Evolutionary conservation across 2,113 vertebrate species (phyloP).

Genomic region (Suncus etruscus): DNA sequence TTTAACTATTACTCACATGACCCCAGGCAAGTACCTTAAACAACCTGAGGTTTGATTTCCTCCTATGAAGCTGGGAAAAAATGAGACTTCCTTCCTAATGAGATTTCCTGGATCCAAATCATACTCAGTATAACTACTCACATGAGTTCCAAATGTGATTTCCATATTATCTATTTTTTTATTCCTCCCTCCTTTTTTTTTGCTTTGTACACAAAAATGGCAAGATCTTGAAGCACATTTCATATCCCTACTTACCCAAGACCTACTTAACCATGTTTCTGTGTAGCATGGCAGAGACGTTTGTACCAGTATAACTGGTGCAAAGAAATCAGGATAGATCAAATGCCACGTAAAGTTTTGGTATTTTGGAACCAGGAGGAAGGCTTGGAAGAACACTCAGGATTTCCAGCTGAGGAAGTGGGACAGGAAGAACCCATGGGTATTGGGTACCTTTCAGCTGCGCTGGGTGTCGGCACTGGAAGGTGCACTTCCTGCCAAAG

Average conservation of each 20-base stretch:
- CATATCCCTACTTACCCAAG: constrained; percentile 48
- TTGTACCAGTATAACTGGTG: constrained; percentile 59
- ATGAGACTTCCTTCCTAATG: too few relatives aligned
- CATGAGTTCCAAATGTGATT: background rate
- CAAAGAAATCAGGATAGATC: constrained; percentile 40
- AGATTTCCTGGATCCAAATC: background rate
- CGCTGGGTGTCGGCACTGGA: constrained; percentile 94
- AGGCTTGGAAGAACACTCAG: too few relatives aligned
- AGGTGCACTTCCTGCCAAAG: constrained; percentile 94
- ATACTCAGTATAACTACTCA: background rate
- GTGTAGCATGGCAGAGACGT: background rate
- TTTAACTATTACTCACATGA: background rate
- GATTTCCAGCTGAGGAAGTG: background rate
- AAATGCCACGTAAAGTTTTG: background rate
- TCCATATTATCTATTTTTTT: background rate
- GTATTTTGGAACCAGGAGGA: background rate
- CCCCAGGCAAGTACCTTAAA: background rate
- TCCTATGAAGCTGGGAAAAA: background rate
- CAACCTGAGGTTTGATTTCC: background rate
- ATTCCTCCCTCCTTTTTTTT: background rate
- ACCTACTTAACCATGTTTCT: background rate
- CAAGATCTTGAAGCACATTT: constrained; percentile 64
- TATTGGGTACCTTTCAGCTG: constrained; percentile 92
- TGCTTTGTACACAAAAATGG: constrained; percentile 64
- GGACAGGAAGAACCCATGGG: background rate